phyloP scores from a whole-genome alignment of 2,888 invertebrate genomes.

The Plebejus melissa region DNA sequence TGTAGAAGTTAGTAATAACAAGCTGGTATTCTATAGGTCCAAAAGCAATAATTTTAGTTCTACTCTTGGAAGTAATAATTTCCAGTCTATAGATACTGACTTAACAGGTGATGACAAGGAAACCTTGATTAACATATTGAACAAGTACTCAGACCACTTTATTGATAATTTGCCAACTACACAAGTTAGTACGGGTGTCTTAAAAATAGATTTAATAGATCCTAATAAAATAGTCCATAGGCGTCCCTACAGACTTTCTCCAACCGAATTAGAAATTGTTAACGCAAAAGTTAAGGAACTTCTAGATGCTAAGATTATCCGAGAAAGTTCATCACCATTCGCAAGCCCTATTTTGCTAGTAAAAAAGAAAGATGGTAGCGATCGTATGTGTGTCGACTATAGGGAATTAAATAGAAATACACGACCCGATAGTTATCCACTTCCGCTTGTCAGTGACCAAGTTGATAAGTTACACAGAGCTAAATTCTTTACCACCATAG shows the following conservation, averaged over 20 bases:
- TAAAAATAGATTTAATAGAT: constrained; percentile 32
- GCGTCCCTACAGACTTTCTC: constrained; percentile 30
- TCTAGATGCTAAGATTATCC: constrained; percentile 39
- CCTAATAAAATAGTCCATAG: constrained; percentile 28
- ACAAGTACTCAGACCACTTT: constrained; percentile 31
- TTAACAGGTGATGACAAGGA: no score
- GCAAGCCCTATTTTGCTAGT: constrained; percentile 38
- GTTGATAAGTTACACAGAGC: no score
- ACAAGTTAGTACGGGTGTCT: constrained; percentile 25
- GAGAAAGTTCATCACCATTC: constrained; percentile 28
- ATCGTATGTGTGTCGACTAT: constrained; percentile 39
- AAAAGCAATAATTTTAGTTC: no score
- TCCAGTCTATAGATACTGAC: no score
- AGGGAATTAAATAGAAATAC: constrained; percentile 40
- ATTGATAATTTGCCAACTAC: constrained; percentile 19
- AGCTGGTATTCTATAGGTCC: no score
- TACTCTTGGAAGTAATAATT: no score
- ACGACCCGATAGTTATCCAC: no score
- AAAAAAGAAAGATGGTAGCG: constrained; percentile 29
- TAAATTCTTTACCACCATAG: no score
- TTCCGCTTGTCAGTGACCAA: no score
- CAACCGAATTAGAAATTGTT: no score
- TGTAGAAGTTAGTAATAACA: no score
- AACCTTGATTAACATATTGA: constrained; percentile 26
- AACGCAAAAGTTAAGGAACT: constrained; percentile 25